phyloP scores from a whole-genome alignment of 2,888 invertebrate species.

The Eilema caniola region DNA sequence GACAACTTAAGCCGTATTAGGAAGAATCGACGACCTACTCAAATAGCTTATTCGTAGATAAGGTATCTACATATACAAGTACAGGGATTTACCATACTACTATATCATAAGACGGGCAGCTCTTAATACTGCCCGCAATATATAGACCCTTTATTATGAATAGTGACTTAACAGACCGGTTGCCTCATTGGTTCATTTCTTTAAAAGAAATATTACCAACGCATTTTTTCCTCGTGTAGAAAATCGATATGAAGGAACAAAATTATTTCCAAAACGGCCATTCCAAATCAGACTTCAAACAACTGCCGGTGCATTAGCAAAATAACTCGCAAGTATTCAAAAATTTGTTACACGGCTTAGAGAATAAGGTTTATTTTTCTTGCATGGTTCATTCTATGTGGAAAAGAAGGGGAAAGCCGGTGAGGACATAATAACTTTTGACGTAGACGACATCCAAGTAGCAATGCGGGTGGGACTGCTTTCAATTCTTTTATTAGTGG shows the following conservation, averaged over 20 bases:
- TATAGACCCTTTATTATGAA: too few relatives aligned
- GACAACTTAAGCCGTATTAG: too few relatives aligned
- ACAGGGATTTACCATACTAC: too few relatives aligned
- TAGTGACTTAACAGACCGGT: too few relatives aligned
- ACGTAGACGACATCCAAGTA: background rate
- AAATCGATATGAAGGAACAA: background rate
- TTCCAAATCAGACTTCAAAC: constrained; percentile 2
- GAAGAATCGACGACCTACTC: too few relatives aligned
- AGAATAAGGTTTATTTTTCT: constrained; percentile 8
- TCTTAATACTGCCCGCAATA: too few relatives aligned
- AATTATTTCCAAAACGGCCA: background rate
- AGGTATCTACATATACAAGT: too few relatives aligned
- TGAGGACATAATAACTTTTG: constrained; percentile 9
- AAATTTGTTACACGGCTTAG: background rate
- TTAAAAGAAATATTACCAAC: too few relatives aligned
- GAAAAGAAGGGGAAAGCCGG: constrained; percentile 1
- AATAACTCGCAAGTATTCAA: background rate
- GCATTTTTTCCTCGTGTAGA: background rate
- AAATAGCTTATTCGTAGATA: too few relatives aligned
- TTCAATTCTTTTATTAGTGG: constrained; percentile 5
- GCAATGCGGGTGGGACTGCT: background rate
- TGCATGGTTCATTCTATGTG: background rate
- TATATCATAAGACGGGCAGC: too few relatives aligned
- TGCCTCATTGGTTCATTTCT: too few relatives aligned
- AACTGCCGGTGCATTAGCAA: constrained; percentile 5